These are phyloP conservation scores for Drosophila longiperda DNA, from an alignment of 2,888 invertebrate genomes.

Conservation along the genomic window DNA sequence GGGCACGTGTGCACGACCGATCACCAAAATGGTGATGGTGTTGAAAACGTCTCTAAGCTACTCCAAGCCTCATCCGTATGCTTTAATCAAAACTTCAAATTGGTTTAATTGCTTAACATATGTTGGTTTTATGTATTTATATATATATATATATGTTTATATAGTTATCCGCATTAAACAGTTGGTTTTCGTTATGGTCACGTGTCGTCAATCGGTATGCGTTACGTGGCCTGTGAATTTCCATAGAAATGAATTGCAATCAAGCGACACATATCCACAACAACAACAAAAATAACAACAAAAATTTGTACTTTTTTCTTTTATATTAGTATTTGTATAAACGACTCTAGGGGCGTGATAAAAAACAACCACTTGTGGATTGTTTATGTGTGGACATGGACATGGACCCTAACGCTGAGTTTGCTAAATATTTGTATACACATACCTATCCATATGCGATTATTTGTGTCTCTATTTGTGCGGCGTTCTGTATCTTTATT, in stretches of 20 bases:
- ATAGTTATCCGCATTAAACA: conserved; percentile 12
- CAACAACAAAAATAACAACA: conserved; percentile 28
- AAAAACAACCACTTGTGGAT: conserved; percentile 58
- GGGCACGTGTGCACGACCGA: conserved; percentile 55
- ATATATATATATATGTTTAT: conserved; percentile 17
- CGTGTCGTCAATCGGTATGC: conserved; percentile 62
- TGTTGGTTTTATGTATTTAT: conserved; percentile 16
- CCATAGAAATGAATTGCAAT: conserved; percentile 62
- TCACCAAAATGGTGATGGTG: conserved; percentile 24
- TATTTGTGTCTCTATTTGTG: conserved; percentile 24
- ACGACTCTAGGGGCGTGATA: conserved; percentile 39
- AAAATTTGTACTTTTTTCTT: conserved; percentile 10
- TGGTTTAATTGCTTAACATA: conserved; percentile 25
- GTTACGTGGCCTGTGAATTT: conserved; percentile 68
- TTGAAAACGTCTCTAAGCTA: conserved; percentile 25
- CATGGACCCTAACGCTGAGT: conserved; percentile 35
- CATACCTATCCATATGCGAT: conserved; percentile 3
- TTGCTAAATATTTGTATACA: not conserved
- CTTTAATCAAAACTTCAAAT: conserved; percentile 36
- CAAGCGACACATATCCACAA: conserved; percentile 31
- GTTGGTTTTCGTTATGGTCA: conserved; percentile 59
- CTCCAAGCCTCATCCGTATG: conserved; percentile 8
- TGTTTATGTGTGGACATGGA: conserved; percentile 44
- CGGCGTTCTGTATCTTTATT: conserved; percentile 37
- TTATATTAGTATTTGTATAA: conserved; percentile 9